Conservation (phyloP, 1,140 invertebrate species). For the Zaprionus lachaisei region DNA sequence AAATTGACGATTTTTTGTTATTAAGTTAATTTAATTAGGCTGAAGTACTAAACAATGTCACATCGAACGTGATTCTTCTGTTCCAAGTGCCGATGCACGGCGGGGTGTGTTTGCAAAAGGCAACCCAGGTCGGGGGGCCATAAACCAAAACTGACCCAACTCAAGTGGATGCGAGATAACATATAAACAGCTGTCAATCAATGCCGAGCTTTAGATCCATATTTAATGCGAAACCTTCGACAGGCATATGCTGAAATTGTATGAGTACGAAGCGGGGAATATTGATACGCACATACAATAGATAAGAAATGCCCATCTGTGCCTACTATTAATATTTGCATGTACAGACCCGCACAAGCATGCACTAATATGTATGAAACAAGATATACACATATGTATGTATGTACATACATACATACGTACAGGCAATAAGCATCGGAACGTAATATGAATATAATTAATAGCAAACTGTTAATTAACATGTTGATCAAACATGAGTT, state of each 20-base stretch:
- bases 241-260: conserved; percentile 31
- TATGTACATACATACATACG: background rate
- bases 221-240: conserved; percentile 32
- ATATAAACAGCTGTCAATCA: conserved; percentile 70
- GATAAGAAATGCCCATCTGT: conserved; percentile 26
- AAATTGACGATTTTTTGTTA: background rate
- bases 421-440: conserved; percentile 26
- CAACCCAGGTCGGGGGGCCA: background rate
- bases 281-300: conserved; percentile 16
- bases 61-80: conserved; percentile 18
- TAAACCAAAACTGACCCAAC: conserved; percentile 39
- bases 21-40: background rate
- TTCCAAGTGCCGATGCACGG: background rate
- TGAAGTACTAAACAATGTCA: background rate
- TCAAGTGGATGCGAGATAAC: conserved; percentile 30
- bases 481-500: conserved; percentile 80
- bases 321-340: conserved; percentile 21
- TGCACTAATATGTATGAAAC: conserved; percentile 30
- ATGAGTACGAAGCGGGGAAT: background rate
- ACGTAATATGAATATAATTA: conserved; percentile 79
- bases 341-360: background rate
- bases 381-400: conserved; percentile 13
- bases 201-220: conserved; percentile 44
- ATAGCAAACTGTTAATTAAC: conserved; percentile 80
- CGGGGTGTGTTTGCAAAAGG: background rate